Evolutionary conservation across 2,888 invertebrate species (phyloP).

Genomic region (Latheticus oryzae): DNA sequence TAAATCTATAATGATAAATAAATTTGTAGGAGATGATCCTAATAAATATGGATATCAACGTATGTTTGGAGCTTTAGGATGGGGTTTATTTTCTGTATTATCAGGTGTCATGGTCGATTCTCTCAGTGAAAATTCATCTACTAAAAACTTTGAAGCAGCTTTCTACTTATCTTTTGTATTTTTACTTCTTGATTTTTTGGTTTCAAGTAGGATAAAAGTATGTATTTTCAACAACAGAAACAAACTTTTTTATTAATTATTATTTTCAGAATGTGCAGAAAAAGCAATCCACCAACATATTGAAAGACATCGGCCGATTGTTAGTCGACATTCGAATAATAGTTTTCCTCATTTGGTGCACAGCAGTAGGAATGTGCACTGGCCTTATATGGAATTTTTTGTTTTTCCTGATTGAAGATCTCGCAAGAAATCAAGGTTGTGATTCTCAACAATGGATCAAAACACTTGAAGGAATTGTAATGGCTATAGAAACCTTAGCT

Average conservation of each 20-base stretch:
- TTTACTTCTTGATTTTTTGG: constrained; percentile 74
- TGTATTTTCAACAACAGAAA: constrained; percentile 26
- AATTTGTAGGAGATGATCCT: constrained; percentile 73
- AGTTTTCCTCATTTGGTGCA: constrained; percentile 83
- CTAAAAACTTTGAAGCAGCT: constrained; percentile 83
- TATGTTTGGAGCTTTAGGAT: constrained; percentile 89
- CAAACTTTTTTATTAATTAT: no score
- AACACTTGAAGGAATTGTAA: constrained; percentile 65
- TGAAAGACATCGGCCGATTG: constrained; percentile 76
- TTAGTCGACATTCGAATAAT: constrained; percentile 75
- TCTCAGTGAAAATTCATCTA: constrained; percentile 72
- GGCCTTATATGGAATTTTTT: constrained; percentile 90
- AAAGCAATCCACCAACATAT: constrained; percentile 74
- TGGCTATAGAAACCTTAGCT: constrained; percentile 76
- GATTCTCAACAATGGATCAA: constrained; percentile 63
- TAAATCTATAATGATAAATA: no score
- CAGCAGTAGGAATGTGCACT: constrained; percentile 85
- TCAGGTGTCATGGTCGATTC: constrained; percentile 83
- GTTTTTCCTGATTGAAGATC: constrained; percentile 85
- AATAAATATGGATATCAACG: constrained; percentile 87
- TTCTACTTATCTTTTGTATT: constrained; percentile 80
- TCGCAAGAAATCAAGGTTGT: constrained; percentile 68
- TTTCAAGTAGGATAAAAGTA: constrained; percentile 75
- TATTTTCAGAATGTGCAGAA: constrained; percentile 73
- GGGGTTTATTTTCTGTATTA: constrained; percentile 82